phyloP scores from a whole-genome alignment of 1,140 invertebrate genomes.

The Lepidotrigona ventralis region DNA sequence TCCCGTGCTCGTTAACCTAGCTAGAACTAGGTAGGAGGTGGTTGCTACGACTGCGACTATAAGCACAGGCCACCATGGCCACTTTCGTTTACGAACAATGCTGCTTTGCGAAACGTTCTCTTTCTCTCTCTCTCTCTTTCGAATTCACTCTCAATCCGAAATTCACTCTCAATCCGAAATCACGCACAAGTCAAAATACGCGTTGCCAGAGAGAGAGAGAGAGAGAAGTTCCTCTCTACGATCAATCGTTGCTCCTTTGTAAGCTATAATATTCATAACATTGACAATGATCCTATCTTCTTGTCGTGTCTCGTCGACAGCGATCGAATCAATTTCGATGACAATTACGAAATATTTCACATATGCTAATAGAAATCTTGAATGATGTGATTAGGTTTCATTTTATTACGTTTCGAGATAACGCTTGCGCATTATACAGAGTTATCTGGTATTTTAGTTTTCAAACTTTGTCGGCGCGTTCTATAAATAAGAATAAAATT shows the following conservation, averaged over 20 bases:
- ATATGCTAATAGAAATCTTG: too few species aligned
- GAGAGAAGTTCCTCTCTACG: too few species aligned
- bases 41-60: not conserved
- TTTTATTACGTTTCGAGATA: too few species aligned
- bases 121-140: constrained; percentile 42
- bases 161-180: constrained; percentile 28
- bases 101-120: constrained; percentile 39
- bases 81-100: constrained; percentile 34
- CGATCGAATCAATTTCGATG: not conserved
- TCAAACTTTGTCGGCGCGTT: too few species aligned
- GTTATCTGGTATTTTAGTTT: too few species aligned
- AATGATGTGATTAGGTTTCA: too few species aligned
- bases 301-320: not conserved
- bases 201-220: not conserved
- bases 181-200: constrained; percentile 41
- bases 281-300: constrained; percentile 2
- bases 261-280: constrained; percentile 19
- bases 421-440: too few species aligned
- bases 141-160: constrained; percentile 28
- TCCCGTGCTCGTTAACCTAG: constrained; percentile 40
- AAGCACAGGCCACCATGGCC: constrained; percentile 8
- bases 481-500: too few species aligned
- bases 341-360: too few species aligned
- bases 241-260: constrained; percentile 20
- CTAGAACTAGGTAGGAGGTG: not conserved